Evolutionary conservation across 2,888 invertebrate genomes (phyloP), one percentile per base, ranked within the genome.

Genomic region (Agriotes lineatus): DNA sequence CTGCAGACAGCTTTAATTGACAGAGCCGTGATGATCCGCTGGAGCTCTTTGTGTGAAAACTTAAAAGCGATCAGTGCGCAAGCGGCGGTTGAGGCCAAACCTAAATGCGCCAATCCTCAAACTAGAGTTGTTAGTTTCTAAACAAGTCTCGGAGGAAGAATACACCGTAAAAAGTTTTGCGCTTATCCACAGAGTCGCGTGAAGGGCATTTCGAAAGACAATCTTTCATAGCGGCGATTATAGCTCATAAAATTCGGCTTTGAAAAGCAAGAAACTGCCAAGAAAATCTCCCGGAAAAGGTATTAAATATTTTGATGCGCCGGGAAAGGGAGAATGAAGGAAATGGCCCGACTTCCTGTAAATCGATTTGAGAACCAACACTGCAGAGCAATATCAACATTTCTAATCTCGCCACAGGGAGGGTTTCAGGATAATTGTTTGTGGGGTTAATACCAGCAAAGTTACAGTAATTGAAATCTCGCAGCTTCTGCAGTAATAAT

Each of bases 391-490:
- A 57, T 64, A 64, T 57, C 57, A 64, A 56, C 52, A 57, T 64
- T 64, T 64, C 65, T 65, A 65, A 65, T 59, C 58, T 65, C n/a
- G 59, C 65, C 42, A 58, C 50, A 50, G 65, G 65, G 65, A 57
- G 65, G 50, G 58, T 59, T 58, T 59, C 50, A 50, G 48, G 16
- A 58, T 65, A 58, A 65, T 65, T 65, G 65, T 65, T 65, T 59
- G 65, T 59, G 39, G 65, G 59, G 33, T 35, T 50, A 65, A 57
- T 44, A 30, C 16, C 9, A 57, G 35, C 30, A 4, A 16, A 22
- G 59, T 30, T 54, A 44, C 64, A 44, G 57, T 64, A 64, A 64
- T 64, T 64, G 64, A 64, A 64, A 64, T 57, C 64, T 58, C 25
- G 52, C 64, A 10, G 54, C 42, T 44, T 54, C 33, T 37, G 57